Percentiles rank a stretch among this genome's conserved stretches.
Conservation (phyloP, 2,797 vertebrate species). For the Muraenolepis orangiensis region DNA sequence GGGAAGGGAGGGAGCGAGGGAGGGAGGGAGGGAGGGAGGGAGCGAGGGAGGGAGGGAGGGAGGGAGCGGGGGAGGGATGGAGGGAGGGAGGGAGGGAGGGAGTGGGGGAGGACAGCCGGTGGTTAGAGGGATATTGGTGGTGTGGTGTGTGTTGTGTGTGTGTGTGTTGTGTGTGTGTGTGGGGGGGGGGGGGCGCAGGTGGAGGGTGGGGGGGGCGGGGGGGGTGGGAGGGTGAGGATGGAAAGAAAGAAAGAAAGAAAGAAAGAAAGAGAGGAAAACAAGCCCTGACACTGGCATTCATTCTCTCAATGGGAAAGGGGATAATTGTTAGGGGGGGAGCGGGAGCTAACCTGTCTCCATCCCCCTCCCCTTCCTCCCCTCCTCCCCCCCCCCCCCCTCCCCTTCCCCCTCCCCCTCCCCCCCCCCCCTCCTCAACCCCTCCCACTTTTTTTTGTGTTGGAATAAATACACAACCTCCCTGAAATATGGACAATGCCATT, state of each 20-base stretch:
- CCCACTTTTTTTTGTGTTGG: too few species aligned
- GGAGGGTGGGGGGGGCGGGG: too few species aligned
- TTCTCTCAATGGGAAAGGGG: conserved; percentile 78
- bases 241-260: conserved; percentile 68
- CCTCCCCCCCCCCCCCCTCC: too few species aligned
- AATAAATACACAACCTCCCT: conserved; percentile 78
- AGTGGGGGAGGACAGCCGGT: conserved; percentile 15
- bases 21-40: conserved; percentile 10
- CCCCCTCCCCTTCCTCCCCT: too few species aligned
- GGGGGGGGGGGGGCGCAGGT: too few species aligned
- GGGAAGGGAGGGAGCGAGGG: conserved; percentile 41
- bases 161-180: too few species aligned
- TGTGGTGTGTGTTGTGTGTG: too few species aligned
- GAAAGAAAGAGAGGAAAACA: conserved; percentile 68
- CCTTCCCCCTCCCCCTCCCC: too few species aligned
- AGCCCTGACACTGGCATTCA: conserved; percentile 75
- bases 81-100: too few species aligned
- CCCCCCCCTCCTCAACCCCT: too few species aligned
- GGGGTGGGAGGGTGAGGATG: conserved; percentile 28
- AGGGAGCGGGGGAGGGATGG: too few species aligned
- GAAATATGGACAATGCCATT: conserved; percentile 80
- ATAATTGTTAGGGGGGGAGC: conserved; percentile 79
- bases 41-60: too few species aligned
- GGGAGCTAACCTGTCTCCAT: conserved; percentile 74
- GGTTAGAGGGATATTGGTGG: conserved; percentile 60